Percentiles rank a stretch among this genome's conserved stretches.
Conservation (phyloP, 2,888 invertebrate genomes). For the Caenorhabditis angaria region DNA sequence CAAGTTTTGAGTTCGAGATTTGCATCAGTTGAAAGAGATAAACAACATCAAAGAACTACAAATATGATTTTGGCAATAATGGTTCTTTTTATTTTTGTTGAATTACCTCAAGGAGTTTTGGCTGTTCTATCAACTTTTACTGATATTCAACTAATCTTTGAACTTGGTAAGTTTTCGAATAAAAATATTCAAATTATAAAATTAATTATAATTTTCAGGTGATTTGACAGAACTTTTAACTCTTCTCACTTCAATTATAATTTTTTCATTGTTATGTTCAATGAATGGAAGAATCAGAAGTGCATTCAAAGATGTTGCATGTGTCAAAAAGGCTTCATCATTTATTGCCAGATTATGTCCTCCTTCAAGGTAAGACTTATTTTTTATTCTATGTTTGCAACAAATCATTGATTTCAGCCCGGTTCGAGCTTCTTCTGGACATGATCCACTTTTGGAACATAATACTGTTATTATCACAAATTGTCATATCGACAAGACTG, state of each 20-base stretch:
- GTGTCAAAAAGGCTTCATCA: conserved; percentile 28
- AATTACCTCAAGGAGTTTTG: conserved; percentile 65
- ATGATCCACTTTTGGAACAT: conserved; percentile 38
- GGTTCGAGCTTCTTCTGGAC: conserved; percentile 29
- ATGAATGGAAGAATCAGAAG: conserved; percentile 62
- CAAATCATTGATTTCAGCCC: conserved; percentile 23
- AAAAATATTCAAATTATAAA: conserved; percentile 6
- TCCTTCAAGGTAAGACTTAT: conserved; percentile 24
- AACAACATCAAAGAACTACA: conserved; percentile 65
- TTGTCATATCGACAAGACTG: conserved; percentile 42
- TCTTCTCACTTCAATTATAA: conserved; percentile 64
- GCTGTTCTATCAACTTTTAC: conserved; percentile 56
- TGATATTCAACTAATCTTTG: conserved; percentile 42
- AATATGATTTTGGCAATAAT: conserved; percentile 68
- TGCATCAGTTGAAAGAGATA: conserved; percentile 58
- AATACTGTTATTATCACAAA: conserved; percentile 44
- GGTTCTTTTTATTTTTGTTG: conserved; percentile 67
- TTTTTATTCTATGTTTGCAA: neutral
- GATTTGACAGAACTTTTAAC: conserved; percentile 68
- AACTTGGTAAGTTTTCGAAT: conserved; percentile 43
- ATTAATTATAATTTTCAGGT: conserved; percentile 24
- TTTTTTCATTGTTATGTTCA: conserved; percentile 63
- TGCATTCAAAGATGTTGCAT: conserved; percentile 46
- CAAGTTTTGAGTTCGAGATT: conserved; percentile 60
- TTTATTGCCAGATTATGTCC: conserved; percentile 26